phyloP scores from a whole-genome alignment of 2,797 vertebrate species.

The Sylvilagus floridanus region DNA sequence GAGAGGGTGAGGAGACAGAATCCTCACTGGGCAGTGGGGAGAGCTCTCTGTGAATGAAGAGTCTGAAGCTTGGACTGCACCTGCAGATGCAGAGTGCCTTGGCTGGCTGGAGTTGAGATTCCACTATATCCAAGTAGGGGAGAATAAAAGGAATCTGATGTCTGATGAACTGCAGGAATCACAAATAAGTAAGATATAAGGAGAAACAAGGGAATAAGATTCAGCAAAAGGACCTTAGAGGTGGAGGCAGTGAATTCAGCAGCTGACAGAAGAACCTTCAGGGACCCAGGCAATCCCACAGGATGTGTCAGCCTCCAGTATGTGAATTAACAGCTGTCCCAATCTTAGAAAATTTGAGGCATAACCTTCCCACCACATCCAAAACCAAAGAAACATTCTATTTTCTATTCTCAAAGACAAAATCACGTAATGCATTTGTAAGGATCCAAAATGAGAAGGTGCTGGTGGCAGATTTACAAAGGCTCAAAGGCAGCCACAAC shows the following conservation, averaged over 20 bases:
- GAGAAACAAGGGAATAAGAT: neutral
- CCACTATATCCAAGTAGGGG: neutral
- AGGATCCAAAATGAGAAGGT: neutral
- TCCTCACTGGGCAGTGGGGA: too few relatives aligned
- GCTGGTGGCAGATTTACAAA: neutral
- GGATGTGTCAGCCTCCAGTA: neutral
- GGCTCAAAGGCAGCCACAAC: neutral
- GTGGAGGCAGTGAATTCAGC: neutral
- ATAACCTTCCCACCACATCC: neutral
- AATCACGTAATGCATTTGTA: neutral
- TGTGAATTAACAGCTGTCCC: neutral
- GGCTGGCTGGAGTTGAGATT: neutral
- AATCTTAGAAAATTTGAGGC: neutral
- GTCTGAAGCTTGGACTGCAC: neutral
- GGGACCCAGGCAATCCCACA: neutral
- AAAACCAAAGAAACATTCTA: neutral
- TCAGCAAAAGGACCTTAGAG: neutral
- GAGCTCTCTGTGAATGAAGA: neutral
- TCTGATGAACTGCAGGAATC: neutral
- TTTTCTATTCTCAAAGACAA: slow-evolving; percentile 11
- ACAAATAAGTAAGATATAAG: neutral
- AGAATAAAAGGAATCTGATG: neutral
- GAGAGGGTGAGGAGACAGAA: too few relatives aligned
- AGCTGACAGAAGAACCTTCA: neutral
- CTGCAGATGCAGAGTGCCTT: neutral